phyloP scores from a whole-genome alignment of 2,888 invertebrate genomes.

The Thera obeliscata region DNA sequence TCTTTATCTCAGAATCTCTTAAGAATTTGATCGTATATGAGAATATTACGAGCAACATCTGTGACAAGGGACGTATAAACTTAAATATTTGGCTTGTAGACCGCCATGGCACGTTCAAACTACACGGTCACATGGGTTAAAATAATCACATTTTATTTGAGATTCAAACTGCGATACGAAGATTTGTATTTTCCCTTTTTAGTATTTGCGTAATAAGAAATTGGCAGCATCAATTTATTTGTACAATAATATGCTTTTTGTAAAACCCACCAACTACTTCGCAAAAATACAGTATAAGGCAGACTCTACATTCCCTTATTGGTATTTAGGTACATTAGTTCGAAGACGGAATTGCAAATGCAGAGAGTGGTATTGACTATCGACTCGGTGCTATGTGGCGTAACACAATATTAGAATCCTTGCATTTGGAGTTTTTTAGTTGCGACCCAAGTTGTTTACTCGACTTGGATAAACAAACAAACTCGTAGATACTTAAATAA shows the following conservation, averaged over 20 bases:
- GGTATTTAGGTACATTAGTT: constrained; percentile 26
- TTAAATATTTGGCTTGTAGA: constrained; percentile 67
- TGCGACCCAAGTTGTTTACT: constrained; percentile 35
- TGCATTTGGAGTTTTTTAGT: constrained; percentile 48
- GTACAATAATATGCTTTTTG: too few species aligned
- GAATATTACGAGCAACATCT: constrained; percentile 83
- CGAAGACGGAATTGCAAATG: constrained; percentile 32
- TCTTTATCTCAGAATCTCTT: constrained; percentile 83
- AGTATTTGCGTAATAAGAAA: too few species aligned
- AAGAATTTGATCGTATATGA: constrained; percentile 83
- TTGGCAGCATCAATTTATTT: too few species aligned
- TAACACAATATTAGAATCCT: constrained; percentile 39
- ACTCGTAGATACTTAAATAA: neutral
- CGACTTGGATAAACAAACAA: constrained; percentile 36
- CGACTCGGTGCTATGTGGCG: constrained; percentile 16
- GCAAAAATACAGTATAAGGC: neutral
- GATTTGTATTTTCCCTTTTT: too few species aligned
- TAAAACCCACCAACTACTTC: neutral
- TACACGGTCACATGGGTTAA: neutral
- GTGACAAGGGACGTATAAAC: constrained; percentile 81
- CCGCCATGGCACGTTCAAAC: constrained; percentile 24
- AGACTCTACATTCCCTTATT: neutral
- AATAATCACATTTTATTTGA: neutral
- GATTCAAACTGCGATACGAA: neutral
- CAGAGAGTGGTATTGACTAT: constrained; percentile 21